A percentile compares a stretch with the other conserved stretches of the same genome.
Conservation (phyloP, 2,113 vertebrate species). For the Hippocampus mohnikei region DNA sequence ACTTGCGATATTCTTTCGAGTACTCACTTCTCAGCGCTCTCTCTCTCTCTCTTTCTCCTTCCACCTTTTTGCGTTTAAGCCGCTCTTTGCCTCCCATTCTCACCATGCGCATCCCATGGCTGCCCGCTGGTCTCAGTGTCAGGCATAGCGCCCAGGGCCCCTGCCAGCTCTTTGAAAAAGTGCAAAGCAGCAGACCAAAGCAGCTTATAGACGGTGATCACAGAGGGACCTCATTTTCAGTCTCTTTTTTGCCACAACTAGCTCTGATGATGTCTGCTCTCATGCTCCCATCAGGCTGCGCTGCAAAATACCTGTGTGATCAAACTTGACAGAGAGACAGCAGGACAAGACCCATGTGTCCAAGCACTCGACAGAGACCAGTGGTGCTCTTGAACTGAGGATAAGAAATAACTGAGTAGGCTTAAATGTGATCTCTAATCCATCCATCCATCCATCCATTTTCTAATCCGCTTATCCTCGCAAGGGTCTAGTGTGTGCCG, state of each 20-base stretch:
- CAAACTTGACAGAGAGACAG: constrained; percentile 37
- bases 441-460: not conserved
- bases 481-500: too few relatives aligned
- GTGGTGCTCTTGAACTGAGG: constrained; percentile 25
- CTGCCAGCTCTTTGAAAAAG: constrained; percentile 64
- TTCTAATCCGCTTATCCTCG: too few relatives aligned
- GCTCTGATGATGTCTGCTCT: constrained; percentile 35
- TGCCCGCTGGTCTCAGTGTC: constrained; percentile 40
- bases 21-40: constrained; percentile 12
- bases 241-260: constrained; percentile 25
- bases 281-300: constrained; percentile 43
- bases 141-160: constrained; percentile 50
- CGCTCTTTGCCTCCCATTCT: constrained; percentile 11
- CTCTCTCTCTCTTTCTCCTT: constrained; percentile 19
- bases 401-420: constrained; percentile 6
- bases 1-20: constrained; percentile 31
- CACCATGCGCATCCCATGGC: constrained; percentile 26
- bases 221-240: constrained; percentile 45
- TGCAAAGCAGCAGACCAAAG: constrained; percentile 62
- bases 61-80: constrained; percentile 7
- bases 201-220: constrained; percentile 52
- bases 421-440: constrained; percentile 9
- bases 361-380: constrained; percentile 27
- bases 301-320: constrained; percentile 48
- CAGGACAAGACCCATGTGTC: constrained; percentile 25